Conservation (phyloP, 2,113 vertebrate genomes). For the Eudyptes chrysolophus region DNA sequence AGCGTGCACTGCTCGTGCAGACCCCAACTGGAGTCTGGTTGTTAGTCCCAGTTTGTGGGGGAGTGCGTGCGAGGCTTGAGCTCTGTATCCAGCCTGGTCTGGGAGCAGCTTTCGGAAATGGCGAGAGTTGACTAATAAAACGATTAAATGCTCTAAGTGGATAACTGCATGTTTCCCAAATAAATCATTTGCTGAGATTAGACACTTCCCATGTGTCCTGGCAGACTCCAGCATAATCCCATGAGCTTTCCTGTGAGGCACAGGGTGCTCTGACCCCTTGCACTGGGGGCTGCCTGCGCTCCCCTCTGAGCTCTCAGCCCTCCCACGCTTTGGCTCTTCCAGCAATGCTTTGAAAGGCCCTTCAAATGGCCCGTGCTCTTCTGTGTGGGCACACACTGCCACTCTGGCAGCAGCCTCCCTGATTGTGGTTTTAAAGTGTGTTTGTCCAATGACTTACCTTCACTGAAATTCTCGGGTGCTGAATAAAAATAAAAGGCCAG, state of each 20-base stretch:
- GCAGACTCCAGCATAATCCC: not conserved
- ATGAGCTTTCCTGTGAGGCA: accelerated
- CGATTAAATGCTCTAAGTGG: not conserved
- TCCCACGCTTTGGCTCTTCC: accelerated
- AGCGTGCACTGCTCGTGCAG: accelerated
- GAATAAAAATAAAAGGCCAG: slow-evolving; percentile 75
- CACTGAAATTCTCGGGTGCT: slow-evolving; percentile 53
- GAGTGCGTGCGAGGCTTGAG: accelerated
- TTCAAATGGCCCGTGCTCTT: accelerated
- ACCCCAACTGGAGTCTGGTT: not conserved
- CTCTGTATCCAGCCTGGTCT: not conserved
- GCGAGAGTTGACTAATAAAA: not conserved
- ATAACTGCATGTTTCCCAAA: accelerated
- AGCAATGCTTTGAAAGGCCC: not conserved
- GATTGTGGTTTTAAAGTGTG: accelerated
- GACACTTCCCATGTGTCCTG: accelerated
- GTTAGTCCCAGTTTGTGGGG: not conserved
- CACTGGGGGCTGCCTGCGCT: accelerated
- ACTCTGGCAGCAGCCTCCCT: not conserved
- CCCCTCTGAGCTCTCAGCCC: not conserved
- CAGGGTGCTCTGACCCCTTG: not conserved
- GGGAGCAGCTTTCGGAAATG: not conserved
- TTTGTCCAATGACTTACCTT: slow-evolving; percentile 57
- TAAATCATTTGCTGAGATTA: not conserved
- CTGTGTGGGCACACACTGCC: accelerated